These are phyloP conservation scores for Glaucidium brasilianum DNA, from an alignment of 2,113 vertebrate species.

Conservation along the genomic window DNA sequence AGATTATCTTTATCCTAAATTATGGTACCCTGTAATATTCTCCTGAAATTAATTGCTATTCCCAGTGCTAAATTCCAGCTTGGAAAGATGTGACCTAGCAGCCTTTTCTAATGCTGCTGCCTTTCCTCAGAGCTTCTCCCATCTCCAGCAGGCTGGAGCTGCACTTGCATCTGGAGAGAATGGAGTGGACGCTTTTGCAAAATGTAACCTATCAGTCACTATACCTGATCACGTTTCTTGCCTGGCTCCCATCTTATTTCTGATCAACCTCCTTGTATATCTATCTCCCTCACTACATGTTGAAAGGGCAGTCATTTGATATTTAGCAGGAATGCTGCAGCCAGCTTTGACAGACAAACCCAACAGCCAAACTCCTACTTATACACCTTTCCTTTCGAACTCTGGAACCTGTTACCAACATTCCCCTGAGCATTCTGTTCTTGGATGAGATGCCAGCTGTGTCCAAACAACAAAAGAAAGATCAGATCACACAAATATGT, in stretches of 20 bases:
- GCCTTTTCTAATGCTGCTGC: not conserved
- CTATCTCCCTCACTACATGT: fast-evolving
- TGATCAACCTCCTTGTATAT: not conserved
- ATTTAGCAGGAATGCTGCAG: not conserved
- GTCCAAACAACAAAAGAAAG: not conserved
- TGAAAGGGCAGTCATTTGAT: not conserved
- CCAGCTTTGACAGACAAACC: not conserved
- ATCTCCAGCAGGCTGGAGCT: not conserved
- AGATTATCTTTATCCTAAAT: not conserved
- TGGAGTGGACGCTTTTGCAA: fast-evolving
- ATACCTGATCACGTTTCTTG: not conserved
- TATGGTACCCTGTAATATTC: not conserved
- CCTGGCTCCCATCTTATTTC: not conserved
- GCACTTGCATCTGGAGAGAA: not conserved
- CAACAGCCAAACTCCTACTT: not conserved
- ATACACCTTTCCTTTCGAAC: not conserved
- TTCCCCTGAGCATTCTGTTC: not conserved
- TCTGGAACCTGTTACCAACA: not conserved
- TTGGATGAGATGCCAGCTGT: not conserved
- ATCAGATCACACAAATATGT: not conserved
- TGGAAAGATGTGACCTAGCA: not conserved
- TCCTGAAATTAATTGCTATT: not conserved
- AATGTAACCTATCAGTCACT: not conserved
- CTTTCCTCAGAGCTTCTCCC: not conserved
- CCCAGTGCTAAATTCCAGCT: not conserved